phyloP scores from a whole-genome alignment of 2,113 vertebrate species.

The Garra rufa region DNA sequence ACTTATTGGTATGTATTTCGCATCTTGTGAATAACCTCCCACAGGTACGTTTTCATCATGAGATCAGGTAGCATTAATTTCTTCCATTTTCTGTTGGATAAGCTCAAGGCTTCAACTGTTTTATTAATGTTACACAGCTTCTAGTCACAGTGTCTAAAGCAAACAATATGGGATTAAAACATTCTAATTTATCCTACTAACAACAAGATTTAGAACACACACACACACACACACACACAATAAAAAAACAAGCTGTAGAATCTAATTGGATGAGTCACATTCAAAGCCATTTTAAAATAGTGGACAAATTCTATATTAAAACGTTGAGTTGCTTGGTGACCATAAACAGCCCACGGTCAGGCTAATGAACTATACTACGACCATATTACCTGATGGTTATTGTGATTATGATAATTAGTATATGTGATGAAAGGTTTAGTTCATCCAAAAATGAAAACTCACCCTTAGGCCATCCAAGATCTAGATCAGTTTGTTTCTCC shows the following conservation, averaged over 20 bases:
- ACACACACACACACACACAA: too few species aligned
- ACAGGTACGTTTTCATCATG: too few species aligned
- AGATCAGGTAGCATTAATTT: too few species aligned
- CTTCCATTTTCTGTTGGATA: not conserved
- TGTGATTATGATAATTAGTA: not conserved
- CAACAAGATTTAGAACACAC: not conserved
- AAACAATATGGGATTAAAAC: not conserved
- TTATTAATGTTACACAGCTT: not conserved
- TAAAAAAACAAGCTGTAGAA: not conserved
- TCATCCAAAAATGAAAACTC: too few species aligned
- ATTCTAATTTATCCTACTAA: not conserved
- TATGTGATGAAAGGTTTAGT: too few species aligned
- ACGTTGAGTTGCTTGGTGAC: not conserved
- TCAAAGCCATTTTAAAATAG: not conserved
- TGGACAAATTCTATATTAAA: not conserved
- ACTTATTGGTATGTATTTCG: too few species aligned
- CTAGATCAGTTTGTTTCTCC: too few species aligned
- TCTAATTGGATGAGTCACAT: conserved; percentile 5
- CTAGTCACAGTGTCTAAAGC: not conserved
- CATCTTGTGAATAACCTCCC: too few species aligned
- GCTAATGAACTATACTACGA: not conserved
- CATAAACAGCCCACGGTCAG: not conserved
- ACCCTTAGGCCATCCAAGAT: too few species aligned
- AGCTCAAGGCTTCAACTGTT: not conserved
- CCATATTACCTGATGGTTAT: not conserved